Conservation (phyloP, 2,797 vertebrate species). For the Calcarius lapponicus region DNA sequence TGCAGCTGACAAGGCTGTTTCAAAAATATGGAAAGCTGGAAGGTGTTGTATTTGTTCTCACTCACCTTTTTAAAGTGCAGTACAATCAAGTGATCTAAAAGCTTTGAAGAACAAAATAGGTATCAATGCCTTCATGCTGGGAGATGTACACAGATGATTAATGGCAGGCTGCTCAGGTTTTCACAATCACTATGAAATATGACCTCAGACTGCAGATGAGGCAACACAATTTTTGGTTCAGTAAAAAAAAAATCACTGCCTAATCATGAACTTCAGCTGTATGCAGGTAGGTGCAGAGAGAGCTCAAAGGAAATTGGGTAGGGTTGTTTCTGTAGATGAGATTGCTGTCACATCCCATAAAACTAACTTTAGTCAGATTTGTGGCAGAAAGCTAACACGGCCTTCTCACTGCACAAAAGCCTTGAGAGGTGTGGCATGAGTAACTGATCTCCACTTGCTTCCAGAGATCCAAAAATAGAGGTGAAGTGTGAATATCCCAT, state of each 20-base stretch:
- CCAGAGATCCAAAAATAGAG: constrained; percentile 56
- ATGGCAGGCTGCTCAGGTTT: neutral
- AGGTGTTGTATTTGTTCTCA: neutral
- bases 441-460: constrained; percentile 36
- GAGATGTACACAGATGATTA: neutral
- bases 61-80: neutral
- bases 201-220: neutral
- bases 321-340: neutral
- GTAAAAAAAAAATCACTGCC: neutral
- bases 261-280: neutral
- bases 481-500: constrained; percentile 44
- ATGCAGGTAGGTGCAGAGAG: neutral
- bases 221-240: neutral
- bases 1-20: neutral
- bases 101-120: neutral
- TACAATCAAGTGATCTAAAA: neutral
- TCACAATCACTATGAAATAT: neutral
- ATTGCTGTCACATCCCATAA: neutral
- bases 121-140: neutral
- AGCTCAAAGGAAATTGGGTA: neutral
- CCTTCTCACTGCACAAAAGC: constrained; percentile 22
- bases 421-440: neutral
- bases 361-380: neutral
- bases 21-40: neutral
- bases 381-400: neutral